Percentiles rank a stretch among this genome's conserved stretches.
Evolutionary conservation across 2,888 invertebrate species (phyloP).

Genomic region (Neoascia interrupta): DNA sequence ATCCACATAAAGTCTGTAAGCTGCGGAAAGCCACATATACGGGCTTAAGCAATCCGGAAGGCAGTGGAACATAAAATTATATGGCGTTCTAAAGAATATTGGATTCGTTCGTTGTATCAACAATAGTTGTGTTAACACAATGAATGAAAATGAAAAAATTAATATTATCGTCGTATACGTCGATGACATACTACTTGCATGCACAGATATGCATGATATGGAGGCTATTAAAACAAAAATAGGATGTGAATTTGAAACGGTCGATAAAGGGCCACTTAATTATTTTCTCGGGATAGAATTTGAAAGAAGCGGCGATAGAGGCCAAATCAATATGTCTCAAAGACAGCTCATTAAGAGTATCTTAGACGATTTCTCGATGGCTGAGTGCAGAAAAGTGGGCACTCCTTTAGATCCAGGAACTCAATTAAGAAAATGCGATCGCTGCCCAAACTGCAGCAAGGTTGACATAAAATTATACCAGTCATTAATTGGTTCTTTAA

Average conservation of each 20-base stretch:
- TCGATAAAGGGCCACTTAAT: background rate
- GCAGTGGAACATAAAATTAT: slow-evolving; percentile 51
- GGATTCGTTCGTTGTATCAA: background rate
- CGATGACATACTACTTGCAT: background rate
- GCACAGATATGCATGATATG: background rate
- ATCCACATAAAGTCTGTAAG: slow-evolving; percentile 45
- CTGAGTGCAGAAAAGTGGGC: slow-evolving; percentile 38
- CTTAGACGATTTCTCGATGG: slow-evolving; percentile 58
- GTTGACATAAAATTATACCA: slow-evolving; percentile 18
- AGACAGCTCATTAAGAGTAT: too few relatives aligned
- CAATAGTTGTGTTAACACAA: slow-evolving; percentile 2
- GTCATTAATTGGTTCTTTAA: slow-evolving; percentile 61
- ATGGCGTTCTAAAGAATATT: background rate
- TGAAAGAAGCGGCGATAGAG: background rate
- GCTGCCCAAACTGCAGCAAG: slow-evolving; percentile 1
- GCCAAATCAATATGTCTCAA: slow-evolving; percentile 54
- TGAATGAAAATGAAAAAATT: background rate
- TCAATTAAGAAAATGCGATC: too few relatives aligned
- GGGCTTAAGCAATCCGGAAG: slow-evolving; percentile 69
- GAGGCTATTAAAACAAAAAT: background rate
- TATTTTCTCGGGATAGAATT: background rate
- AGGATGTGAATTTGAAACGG: background rate
- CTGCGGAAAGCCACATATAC: slow-evolving; percentile 63
- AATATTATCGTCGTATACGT: background rate
- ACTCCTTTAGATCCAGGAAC: slow-evolving; percentile 60